phyloP scores from a whole-genome alignment of 2,113 vertebrate species.

The Uropsilus gracilis region DNA sequence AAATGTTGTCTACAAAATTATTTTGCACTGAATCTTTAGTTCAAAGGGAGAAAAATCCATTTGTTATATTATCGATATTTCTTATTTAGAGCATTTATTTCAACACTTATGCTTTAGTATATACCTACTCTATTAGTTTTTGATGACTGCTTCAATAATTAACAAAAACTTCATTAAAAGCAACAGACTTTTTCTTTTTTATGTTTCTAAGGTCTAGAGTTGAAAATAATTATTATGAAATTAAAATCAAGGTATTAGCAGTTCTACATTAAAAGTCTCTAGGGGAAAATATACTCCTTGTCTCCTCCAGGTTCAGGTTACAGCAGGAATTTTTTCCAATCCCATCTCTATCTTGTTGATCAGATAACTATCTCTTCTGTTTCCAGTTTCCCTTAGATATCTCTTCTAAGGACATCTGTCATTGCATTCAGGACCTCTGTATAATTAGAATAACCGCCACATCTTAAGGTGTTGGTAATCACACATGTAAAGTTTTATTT shows the following conservation, averaged over 20 bases:
- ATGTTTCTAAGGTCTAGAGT: not conserved
- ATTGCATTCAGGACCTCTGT: not conserved
- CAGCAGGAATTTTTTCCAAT: not conserved
- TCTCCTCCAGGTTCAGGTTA: not conserved
- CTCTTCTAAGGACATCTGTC: not conserved
- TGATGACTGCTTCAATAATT: not conserved
- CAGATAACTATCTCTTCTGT: not conserved
- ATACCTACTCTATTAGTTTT: not conserved
- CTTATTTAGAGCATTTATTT: not conserved
- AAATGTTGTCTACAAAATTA: slow-evolving; percentile 9
- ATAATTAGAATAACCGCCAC: not conserved
- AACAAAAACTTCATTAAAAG: not conserved
- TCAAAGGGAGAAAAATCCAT: not conserved
- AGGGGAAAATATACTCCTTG: not conserved
- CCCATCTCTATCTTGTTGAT: not conserved
- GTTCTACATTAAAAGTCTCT: not conserved
- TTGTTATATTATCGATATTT: not conserved
- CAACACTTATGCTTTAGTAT: not conserved
- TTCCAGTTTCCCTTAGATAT: not conserved
- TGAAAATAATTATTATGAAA: not conserved
- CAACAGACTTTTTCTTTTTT: not conserved
- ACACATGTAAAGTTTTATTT: not conserved
- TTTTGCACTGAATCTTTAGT: not conserved
- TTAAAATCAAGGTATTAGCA: not conserved
- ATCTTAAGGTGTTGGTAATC: not conserved